A percentile compares a stretch with the other conserved stretches of the same genome.
phyloP scores from a whole-genome alignment of 2,113 vertebrate species.

The Odocoileus hemionus region DNA sequence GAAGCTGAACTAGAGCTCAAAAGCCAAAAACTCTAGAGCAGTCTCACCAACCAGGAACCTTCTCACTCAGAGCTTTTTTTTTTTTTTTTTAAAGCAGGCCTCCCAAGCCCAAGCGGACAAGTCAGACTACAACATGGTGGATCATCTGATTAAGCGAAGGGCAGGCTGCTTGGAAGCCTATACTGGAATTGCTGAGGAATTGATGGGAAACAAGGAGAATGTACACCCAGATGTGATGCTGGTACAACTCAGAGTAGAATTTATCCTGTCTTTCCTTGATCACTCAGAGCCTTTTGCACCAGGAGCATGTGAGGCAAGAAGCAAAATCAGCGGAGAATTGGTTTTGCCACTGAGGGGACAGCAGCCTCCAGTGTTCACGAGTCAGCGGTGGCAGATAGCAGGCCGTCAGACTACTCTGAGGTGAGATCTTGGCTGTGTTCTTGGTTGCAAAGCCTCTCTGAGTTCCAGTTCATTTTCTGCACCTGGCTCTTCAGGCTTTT shows the following conservation, averaged over 20 bases:
- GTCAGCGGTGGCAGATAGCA: accelerated
- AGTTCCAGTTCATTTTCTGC: neutral
- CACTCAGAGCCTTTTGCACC: neutral
- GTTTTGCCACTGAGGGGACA: neutral
- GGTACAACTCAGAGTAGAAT: neutral
- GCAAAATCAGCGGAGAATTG: neutral
- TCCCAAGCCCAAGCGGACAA: neutral
- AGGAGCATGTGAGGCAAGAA: neutral
- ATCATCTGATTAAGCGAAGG: neutral
- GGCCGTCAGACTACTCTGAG: neutral
- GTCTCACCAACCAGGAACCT: neutral
- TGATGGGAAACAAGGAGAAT: neutral
- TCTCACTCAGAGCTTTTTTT: neutral
- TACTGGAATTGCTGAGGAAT: neutral
- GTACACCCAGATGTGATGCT: neutral
- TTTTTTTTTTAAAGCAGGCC: neutral
- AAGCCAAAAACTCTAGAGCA: neutral
- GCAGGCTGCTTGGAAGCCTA: neutral
- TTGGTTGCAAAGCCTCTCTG: neutral
- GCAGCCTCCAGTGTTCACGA: neutral
- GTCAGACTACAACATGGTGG: neutral
- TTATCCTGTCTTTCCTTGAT: neutral
- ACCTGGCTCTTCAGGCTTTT: neutral
- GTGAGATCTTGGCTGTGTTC: neutral
- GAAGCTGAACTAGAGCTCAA: neutral